phyloP scores from a whole-genome alignment of 2,113 vertebrate species.

The Dinomys branickii region DNA sequence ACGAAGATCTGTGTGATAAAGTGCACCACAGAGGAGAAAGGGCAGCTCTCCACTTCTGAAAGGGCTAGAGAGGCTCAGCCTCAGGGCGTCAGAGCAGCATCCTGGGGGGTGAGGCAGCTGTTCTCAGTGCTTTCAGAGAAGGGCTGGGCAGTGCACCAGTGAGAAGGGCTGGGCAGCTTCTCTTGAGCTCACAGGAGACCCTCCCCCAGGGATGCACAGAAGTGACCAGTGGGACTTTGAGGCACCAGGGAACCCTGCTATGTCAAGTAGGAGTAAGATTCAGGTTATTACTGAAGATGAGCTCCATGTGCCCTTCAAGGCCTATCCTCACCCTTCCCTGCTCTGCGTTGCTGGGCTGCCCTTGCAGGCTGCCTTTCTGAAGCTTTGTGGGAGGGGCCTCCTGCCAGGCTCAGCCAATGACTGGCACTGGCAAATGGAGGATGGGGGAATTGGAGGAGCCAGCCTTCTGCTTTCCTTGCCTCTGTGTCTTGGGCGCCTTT shows the following conservation, averaged over 20 bases:
- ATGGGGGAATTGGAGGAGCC: neutral
- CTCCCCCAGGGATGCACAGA: neutral
- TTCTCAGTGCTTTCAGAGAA: too few relatives aligned
- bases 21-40: fast-evolving
- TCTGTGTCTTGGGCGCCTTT: neutral
- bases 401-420: neutral
- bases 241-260: neutral
- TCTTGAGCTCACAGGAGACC: neutral
- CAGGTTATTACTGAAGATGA: neutral
- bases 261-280: too few relatives aligned
- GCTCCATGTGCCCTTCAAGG: neutral
- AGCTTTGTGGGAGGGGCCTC: neutral
- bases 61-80: neutral
- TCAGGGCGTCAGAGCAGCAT: neutral
- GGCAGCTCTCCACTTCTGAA: neutral
- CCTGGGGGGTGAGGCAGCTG: neutral
- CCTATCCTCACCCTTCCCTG: neutral
- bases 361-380: neutral
- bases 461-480: neutral
- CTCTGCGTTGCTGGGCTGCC: neutral
- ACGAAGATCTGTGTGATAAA: neutral
- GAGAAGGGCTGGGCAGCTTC: neutral
- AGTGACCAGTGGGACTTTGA: neutral
- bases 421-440: neutral
- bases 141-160: too few relatives aligned